Base-by-base conservation (phyloP, 23 tunicate species). In the Halocynthia roretzi region DNA sequence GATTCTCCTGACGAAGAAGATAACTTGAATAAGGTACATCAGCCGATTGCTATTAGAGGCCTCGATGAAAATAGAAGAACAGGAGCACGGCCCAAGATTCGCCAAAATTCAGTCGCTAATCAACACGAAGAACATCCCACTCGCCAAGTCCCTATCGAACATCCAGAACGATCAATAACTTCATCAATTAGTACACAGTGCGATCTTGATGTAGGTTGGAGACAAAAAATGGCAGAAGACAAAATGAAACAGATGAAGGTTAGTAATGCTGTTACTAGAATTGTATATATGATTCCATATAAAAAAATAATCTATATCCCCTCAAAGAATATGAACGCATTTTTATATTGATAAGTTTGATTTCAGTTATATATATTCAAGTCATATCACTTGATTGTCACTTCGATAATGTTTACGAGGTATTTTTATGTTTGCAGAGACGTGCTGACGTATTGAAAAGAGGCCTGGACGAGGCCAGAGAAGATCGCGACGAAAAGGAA, bases 401-500 rank as follows among this genome's bases (percentile, higher is more conserved):
- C 15, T 58, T 58, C 5, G 17, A 1, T 14, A 2, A n/a, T n/a
- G 15, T 58, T n/a, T n/a, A n/a, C n/a, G n/a, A n/a, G n/a, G n/a
- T n/a, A n/a, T n/a, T 58, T 58, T 14, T 52, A 7, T 58, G 50
- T 73, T 58, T 12, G 49, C 80, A 87, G 93, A 81, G 85, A 61
- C 62, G 75, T 21, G 61, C 93, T 1, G 86, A 77, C 49, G 69
- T 87, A 44, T 83, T 87, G 6, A 75, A 76, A 71, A 61, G 84
- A 5, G 93, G 93, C 5, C 72, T 87, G 7, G 85, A 85, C 8
- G 93, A 87, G 55, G 93, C 86, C 8, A 70, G 93, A 51, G 84
- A 82, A 64, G 93, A 87, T 52, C 71, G 93, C 55, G 93, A 87
- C 69, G 93, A 87, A 51, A 87, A 87, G 64, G 93, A 82, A 54